phyloP scores from a whole-genome alignment of 2,888 invertebrate genomes.

The Ophioninae sp. region DNA sequence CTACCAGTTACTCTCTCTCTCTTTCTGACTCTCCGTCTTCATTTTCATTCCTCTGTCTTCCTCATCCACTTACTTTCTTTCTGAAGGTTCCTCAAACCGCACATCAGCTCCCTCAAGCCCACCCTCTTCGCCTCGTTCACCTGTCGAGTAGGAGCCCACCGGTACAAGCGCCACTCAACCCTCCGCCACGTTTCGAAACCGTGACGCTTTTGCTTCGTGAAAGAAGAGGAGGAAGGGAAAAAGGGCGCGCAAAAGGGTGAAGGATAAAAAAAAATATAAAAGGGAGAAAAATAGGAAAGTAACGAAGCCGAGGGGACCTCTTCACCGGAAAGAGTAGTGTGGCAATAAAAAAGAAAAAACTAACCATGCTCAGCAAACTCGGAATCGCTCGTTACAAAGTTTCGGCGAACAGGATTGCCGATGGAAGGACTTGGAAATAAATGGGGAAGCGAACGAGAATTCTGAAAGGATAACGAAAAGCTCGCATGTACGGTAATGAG shows the following conservation, averaged over 20 bases:
- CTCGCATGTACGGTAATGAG: slow-evolving; percentile 55
- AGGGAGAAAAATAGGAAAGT: slow-evolving; percentile 18
- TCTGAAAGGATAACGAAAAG: slow-evolving; percentile 49
- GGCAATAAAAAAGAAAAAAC: slow-evolving; percentile 54
- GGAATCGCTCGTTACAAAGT: slow-evolving; percentile 62
- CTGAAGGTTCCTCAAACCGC: slow-evolving; percentile 27
- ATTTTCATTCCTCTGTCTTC: not conserved
- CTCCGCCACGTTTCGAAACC: slow-evolving; percentile 56
- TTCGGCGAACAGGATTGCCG: slow-evolving; percentile 25
- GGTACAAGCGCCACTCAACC: slow-evolving; percentile 51
- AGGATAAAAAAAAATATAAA: not conserved
- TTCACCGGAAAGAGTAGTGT: slow-evolving; percentile 16
- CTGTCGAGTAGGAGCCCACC: slow-evolving; percentile 44
- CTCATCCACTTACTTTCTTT: not conserved
- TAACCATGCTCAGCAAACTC: slow-evolving; percentile 56
- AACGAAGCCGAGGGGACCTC: slow-evolving; percentile 43
- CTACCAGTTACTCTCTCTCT: slow-evolving; percentile 24
- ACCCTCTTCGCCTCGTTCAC: slow-evolving; percentile 47
- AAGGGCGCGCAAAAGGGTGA: slow-evolving; percentile 7
- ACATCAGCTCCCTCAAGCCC: slow-evolving; percentile 45
- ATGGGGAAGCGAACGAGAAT: slow-evolving; percentile 18
- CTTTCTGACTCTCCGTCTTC: not conserved
- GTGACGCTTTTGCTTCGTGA: slow-evolving; percentile 40
- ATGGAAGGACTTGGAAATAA: not conserved
- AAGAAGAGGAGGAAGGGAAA: slow-evolving; percentile 35